Conservation (phyloP, 2,888 invertebrate species). For the Norana najaformis region DNA sequence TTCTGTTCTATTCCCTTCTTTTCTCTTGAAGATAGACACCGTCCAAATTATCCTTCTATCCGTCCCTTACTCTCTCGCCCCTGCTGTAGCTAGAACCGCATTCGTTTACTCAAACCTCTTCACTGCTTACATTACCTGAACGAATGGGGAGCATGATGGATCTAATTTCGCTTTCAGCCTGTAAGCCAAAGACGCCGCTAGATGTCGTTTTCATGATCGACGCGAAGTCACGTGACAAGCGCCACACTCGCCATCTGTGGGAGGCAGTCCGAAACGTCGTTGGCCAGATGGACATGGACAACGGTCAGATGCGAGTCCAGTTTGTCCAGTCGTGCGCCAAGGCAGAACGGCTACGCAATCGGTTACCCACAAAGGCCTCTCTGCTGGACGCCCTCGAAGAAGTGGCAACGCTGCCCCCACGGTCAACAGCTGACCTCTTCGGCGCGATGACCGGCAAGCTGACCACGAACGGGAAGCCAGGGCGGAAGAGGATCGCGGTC, state of each 20-base stretch:
- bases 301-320: conserved; percentile 22
- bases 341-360: neutral
- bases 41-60: no score
- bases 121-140: no score
- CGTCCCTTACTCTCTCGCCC: no score
- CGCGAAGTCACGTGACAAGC: neutral
- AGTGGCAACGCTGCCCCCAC: neutral
- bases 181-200: neutral
- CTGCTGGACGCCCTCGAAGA: neutral
- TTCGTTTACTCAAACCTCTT: no score
- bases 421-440: conserved; percentile 36
- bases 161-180: neutral
- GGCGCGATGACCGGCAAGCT: conserved; percentile 35
- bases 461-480: neutral
- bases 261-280: neutral
- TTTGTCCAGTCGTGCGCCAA: neutral
- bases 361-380: neutral
- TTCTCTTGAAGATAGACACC: no score
- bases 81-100: no score
- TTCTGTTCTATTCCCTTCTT: no score
- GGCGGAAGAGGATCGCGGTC: conserved; percentile 36
- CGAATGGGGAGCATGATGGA: no score
- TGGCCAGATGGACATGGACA: neutral
- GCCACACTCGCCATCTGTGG: neutral
- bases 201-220: conserved; percentile 19